Conservation (phyloP, 2,888 invertebrate genomes). For the Drosophila subsilvestris region DNA sequence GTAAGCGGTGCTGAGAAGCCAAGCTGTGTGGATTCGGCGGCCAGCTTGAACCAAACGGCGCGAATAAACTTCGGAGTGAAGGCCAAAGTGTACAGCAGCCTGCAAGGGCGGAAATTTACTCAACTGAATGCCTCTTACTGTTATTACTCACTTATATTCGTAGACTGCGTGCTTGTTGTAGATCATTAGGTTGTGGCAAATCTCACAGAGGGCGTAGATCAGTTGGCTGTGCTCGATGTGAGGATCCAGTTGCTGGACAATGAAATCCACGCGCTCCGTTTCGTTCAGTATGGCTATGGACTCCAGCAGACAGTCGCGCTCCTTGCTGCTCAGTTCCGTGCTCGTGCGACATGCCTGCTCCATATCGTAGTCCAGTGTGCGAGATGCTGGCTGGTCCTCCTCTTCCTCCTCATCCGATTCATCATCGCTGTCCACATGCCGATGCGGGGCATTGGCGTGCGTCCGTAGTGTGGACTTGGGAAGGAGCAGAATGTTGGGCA, state of each 20-base stretch:
- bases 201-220: slow-evolving; percentile 88
- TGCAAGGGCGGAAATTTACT: slow-evolving; percentile 68
- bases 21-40: slow-evolving; percentile 82
- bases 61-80: slow-evolving; percentile 91
- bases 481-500: slow-evolving; percentile 80
- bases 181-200: slow-evolving; percentile 93
- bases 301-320: slow-evolving; percentile 79
- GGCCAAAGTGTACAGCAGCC: slow-evolving; percentile 91
- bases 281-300: slow-evolving; percentile 88
- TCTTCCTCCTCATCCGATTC: slow-evolving; percentile 66
- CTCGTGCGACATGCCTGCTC: slow-evolving; percentile 46
- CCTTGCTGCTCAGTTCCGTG: slow-evolving; percentile 68
- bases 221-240: slow-evolving; percentile 85
- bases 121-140: accelerated
- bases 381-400: slow-evolving; percentile 40
- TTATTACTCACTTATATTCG: slow-evolving; percentile 89
- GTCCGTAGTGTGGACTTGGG: slow-evolving; percentile 81
- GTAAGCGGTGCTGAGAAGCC: slow-evolving; percentile 84
- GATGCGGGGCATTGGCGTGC: slow-evolving; percentile 59
- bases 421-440: slow-evolving; percentile 76
- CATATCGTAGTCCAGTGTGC: slow-evolving; percentile 58
- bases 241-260: slow-evolving; percentile 84
- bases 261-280: slow-evolving; percentile 85
- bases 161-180: slow-evolving; percentile 93
- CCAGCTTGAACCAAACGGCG: slow-evolving; percentile 88